phyloP scores from a whole-genome alignment of 2,113 vertebrate genomes.

The Macrotis lagotis region DNA sequence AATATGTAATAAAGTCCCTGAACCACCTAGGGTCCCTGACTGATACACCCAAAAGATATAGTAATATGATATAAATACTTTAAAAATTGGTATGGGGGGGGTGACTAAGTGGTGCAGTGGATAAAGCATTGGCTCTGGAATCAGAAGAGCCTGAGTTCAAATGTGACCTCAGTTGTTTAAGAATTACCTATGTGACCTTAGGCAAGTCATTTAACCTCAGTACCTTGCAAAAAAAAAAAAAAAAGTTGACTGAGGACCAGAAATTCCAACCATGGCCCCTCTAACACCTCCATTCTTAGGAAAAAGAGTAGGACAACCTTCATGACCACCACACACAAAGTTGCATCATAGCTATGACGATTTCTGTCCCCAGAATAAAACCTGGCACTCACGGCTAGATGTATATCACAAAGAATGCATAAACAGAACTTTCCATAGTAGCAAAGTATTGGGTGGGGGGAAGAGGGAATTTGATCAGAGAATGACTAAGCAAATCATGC shows the following conservation, averaged over 20 bases:
- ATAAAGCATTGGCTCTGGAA: too few species aligned
- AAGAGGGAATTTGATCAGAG: neutral
- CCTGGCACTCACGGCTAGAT: neutral
- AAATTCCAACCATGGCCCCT: neutral
- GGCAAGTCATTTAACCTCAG: too few species aligned
- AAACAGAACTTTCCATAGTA: neutral
- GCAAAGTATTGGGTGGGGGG: neutral
- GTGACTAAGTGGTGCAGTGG: too few species aligned
- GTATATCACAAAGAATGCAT: neutral
- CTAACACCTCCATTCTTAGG: neutral
- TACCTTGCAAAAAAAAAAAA: too few species aligned
- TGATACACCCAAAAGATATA: conserved; percentile 74
- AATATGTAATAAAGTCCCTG: conserved; percentile 45
- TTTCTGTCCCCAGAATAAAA: conserved; percentile 6
- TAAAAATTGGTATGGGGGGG: too few species aligned
- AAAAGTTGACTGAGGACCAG: conserved; percentile 23
- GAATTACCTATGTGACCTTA: too few species aligned
- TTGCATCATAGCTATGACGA: neutral
- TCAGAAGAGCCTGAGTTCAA: too few species aligned
- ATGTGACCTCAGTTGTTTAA: too few species aligned
- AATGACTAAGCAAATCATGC: neutral
- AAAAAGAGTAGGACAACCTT: neutral
- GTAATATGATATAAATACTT: conserved; percentile 33
- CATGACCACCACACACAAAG: neutral
- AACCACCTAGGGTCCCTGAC: neutral